These are phyloP conservation scores for Drosophila gaucha DNA, from an alignment of 2,888 invertebrate genomes.

Conservation along the genomic window DNA sequence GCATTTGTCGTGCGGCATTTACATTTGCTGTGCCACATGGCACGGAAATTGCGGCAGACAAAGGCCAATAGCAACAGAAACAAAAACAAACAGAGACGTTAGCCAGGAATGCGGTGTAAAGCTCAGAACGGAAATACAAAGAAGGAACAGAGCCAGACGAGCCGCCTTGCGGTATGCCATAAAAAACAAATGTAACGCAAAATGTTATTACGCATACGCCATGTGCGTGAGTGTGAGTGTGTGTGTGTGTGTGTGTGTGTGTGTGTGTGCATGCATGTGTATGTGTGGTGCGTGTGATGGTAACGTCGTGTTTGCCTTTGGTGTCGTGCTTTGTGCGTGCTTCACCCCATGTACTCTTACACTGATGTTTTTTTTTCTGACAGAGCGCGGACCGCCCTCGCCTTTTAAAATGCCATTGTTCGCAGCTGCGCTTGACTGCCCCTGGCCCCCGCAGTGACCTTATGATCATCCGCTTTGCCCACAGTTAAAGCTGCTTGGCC, in stretches of 20 bases:
- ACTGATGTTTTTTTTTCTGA: slow-evolving; percentile 18
- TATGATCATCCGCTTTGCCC: slow-evolving; percentile 35
- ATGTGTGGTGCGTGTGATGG: slow-evolving; percentile 9
- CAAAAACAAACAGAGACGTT: slow-evolving; percentile 21
- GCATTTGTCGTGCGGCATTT: slow-evolving; percentile 70
- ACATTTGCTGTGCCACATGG: slow-evolving; percentile 69
- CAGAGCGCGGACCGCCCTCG: slow-evolving; percentile 36
- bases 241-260: slow-evolving; percentile 5
- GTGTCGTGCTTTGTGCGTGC: slow-evolving; percentile 27
- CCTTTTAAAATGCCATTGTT: slow-evolving; percentile 74
- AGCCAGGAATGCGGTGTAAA: slow-evolving; percentile 36
- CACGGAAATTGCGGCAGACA: slow-evolving; percentile 65
- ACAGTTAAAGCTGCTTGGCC: slow-evolving; percentile 21
- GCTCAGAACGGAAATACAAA: slow-evolving; percentile 39
- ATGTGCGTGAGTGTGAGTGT: slow-evolving; percentile 46
- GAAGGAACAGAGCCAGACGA: slow-evolving; percentile 27
- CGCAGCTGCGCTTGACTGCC: slow-evolving; percentile 66
- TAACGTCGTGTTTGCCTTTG: slow-evolving; percentile 54
- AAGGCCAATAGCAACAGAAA: slow-evolving; percentile 34
- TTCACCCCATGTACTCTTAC: slow-evolving; percentile 10
- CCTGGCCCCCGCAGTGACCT: slow-evolving; percentile 50
- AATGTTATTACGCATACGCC: slow-evolving; percentile 77
- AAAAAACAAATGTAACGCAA: slow-evolving; percentile 80
- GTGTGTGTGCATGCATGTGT: slow-evolving; percentile 21
- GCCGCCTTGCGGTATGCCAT: slow-evolving; percentile 78